Base-by-base conservation (phyloP, 2,888 invertebrate genomes). In the Cryptosula pallasiana region DNA sequence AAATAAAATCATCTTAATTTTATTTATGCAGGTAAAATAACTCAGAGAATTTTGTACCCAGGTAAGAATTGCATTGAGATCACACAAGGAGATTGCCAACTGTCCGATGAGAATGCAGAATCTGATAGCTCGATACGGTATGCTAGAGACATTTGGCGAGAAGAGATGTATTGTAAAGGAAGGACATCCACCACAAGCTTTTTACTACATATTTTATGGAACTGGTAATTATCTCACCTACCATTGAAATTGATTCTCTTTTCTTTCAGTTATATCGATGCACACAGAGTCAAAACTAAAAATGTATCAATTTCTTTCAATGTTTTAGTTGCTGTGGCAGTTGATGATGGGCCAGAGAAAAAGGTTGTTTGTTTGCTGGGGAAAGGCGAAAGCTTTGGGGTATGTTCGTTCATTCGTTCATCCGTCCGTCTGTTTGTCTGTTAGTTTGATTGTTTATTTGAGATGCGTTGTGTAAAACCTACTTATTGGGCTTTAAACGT, bases 71-170 rank as follows among this genome's bases (percentile, higher is more conserved):
- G 80, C 80, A 0, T 75, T 81, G 2, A 74, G 81, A 35, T 76
- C 77, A 35, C 77, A 79, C 32, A 77, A 77, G 27, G 76, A 76
- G 35, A 79, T 81, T 32, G 79, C 79, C 1, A 80, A 81, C 69
- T 80, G 78, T 70, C 81, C 81, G 0, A 73, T 81, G 13, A 71
- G 81, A 35, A 81, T 81, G 78, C 81, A 81, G 72, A 75, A 75
- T 36, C 76, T 77, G 1, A 74, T 81, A 5, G 81, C 81, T 0
- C 74, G 76, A 71, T 77, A 77, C 69, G 81, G 81, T 1, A 75
- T 74, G 45, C 79, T 80, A 72, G 78, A 81, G 74, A 75, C 79
- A 71, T 79, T 75, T 72, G 78, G 78, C 9, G 72, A 79, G 27
- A 79, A 78, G 45, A 73, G 79, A 20, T 74, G 78, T 9, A 76